These are phyloP conservation scores for Agelas oroides DNA, from an alignment of 37 sponge, comb jelly and placozoan species.

Conservation along the genomic window DNA sequence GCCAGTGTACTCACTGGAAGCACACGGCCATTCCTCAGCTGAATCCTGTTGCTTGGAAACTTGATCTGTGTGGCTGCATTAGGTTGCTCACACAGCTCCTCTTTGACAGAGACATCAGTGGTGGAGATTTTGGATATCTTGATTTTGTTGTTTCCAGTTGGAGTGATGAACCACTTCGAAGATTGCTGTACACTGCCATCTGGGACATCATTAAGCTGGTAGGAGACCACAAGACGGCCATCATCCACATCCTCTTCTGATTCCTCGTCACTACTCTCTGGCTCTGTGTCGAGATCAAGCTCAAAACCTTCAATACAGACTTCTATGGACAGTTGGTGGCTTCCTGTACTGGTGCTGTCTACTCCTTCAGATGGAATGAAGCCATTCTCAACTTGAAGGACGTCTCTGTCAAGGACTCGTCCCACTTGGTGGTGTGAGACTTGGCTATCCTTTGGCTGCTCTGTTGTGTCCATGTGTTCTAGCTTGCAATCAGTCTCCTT, in stretches of 20 bases:
- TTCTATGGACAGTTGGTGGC: neutral
- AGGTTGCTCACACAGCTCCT: neutral
- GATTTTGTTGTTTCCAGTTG: neutral
- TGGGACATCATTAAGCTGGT: no score
- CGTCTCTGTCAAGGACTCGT: no score
- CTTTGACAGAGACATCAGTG: neutral
- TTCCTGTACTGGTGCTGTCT: neutral
- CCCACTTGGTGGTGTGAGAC: no score
- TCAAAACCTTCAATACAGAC: constrained; percentile 27
- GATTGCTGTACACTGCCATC: neutral
- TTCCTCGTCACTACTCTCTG: constrained; percentile 6
- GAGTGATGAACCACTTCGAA: neutral
- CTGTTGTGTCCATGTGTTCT: no score
- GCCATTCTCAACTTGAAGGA: neutral
- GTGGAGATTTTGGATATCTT: neutral
- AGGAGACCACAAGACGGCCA: neutral
- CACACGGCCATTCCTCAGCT: constrained; percentile 23
- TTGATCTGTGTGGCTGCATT: neutral
- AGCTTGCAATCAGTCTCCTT: no score
- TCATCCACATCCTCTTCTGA: neutral
- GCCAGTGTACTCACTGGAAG: neutral
- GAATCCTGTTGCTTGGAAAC: constrained; percentile 7
- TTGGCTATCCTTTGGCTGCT: no score
- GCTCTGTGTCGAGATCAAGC: constrained; percentile 55
- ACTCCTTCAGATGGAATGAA: neutral